Evolutionary conservation across 2,888 invertebrate genomes (phyloP), one percentile per base, ranked within the genome.

Genomic region (Drosophila macrothrix): DNA sequence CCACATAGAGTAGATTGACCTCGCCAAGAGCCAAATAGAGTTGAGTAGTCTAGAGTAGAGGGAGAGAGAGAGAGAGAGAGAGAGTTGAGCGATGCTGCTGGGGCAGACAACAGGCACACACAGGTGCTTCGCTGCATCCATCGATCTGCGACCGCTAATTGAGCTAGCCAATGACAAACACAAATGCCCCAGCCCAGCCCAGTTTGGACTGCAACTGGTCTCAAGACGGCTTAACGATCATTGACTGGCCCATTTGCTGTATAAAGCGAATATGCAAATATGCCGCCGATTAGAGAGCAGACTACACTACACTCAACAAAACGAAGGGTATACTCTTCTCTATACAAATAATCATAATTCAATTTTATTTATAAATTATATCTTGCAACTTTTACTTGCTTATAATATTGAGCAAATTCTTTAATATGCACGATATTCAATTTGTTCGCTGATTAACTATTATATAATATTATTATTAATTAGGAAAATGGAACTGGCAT

Each of bases 211-310:
- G 54, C 43, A 60, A 75, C 65, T 63, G 55, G 73, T 78, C 78
- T 60, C 61, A 68, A 86, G 86, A 84, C 87, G 78, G 87, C 87
- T 85, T 85, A 85, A 88, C 85, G 89, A 85, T 84, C 85, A 85
- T 85, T 85, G 89, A 85, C 87, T 87, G 71, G 73, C 67, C 82
- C 84, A 85, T 88, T 88, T 78, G 87, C 87, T 87, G 82, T 73
- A 80, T 87, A 81, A 85, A 80, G 88, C 73, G 85, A 81, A 89
- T 89, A 89, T 85, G 89, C 89, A 85, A 85, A 85, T 85, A 89
- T 90, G 85, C 86, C 90, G 86, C 78, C 90, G 86, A 83, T 89
- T 86, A 88, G 83, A 81, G 73, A 64, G 60, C 39, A 33, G 60
- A 65, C 65, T 31, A 16, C 9, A 4, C 28, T 80, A 61, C 78